Base-by-base conservation (phyloP, 2,797 vertebrate genomes). In the Glossophaga mutica region DNA sequence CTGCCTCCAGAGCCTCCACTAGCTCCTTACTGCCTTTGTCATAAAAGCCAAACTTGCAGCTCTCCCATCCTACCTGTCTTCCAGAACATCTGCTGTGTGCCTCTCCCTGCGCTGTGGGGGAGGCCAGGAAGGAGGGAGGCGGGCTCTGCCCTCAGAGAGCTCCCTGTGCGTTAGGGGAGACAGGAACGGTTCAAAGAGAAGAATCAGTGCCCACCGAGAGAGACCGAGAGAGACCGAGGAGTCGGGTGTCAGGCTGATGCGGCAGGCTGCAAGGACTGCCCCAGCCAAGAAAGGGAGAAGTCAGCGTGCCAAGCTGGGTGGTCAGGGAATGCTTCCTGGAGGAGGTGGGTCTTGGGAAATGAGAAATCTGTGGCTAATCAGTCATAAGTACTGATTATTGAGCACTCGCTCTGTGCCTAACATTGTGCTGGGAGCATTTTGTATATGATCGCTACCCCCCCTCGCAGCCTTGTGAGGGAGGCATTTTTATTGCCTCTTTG, bases 251-350 rank as follows among this genome's bases (percentile, higher is more conserved):
- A 44, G 50, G 9, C 0, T 15, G 50, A 18, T 21, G 73, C 65
- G 39, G 39, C 5, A 4, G 50, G 46, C 9, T 5, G 19, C 50
- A 68, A 86, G 52, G 78, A 67, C 14, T 15, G 0, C 46, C 59
- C 42, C 34, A 76, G 10, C 16, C 14, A 5, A 46, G 81, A 29
- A 26, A 50, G 50, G 15, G 50, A 73, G 46, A 65, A 10, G 15
- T n/a, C 0, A 3, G 0, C 0, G 1, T 29, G 21, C n/a, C n/a
- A 46, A 76, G 65, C 32, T 59, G 50, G 34, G 12, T 92, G 81
- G 57, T 65, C 68, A 91, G 50, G 82, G 90, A 12, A 52, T 22
- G 85, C 67, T 67, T 59, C 50, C 46, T 76, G 83, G 90, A 87
- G 82, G 22, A 94, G 55, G 34, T 15, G 62, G 65, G 46, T 15